phyloP scores from a whole-genome alignment of 2,797 vertebrate species.

The Gymnopithys bicolor region DNA sequence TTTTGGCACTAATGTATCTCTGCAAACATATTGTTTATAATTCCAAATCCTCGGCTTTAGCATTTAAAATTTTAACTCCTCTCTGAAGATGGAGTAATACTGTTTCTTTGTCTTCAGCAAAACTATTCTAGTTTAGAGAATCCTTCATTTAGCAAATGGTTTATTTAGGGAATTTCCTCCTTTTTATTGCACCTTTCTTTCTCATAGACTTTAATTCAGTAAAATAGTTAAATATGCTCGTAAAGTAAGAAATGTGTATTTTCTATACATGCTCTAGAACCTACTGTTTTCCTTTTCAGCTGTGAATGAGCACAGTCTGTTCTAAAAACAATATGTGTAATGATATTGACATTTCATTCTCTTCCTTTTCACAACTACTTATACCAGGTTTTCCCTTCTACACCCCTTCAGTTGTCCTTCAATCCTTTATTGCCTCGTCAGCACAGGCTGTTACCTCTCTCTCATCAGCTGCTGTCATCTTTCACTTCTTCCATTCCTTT shows the following conservation, averaged over 20 bases:
- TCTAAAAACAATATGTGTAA: background rate
- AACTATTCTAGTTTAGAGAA: background rate
- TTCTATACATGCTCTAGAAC: background rate
- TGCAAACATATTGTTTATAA: slow-evolving; percentile 13
- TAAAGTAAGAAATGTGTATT: background rate
- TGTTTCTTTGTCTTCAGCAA: background rate
- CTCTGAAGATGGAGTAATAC: background rate
- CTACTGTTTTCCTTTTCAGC: accelerated
- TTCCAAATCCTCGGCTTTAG: background rate
- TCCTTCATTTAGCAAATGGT: background rate
- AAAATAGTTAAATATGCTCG: background rate
- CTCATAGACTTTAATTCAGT: background rate
- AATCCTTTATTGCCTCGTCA: background rate
- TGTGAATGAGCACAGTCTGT: background rate
- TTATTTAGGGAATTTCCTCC: background rate
- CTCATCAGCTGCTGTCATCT: background rate
- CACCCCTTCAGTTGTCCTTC: background rate
- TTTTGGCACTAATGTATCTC: background rate
- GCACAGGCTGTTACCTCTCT: background rate
- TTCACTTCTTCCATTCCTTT: background rate
- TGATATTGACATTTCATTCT: background rate
- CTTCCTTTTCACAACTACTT: background rate
- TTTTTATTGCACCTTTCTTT: background rate
- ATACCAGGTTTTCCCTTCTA: background rate
- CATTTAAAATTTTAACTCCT: background rate